Conservation (phyloP, 92 coral and sea anemone species). For the Palythoa grandis region DNA sequence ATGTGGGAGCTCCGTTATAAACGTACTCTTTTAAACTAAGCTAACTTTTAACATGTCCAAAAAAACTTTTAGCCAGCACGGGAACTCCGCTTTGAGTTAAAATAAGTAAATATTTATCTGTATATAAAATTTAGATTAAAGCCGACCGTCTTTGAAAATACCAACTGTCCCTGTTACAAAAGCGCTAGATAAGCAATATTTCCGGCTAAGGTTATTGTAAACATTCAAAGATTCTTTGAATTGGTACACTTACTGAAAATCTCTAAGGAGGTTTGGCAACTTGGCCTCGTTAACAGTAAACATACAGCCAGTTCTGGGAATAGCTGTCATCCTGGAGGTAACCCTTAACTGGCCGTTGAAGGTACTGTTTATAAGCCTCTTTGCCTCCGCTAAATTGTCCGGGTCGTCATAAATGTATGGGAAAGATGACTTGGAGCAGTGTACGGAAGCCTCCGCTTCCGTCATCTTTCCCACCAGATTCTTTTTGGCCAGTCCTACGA, state of each 20-base stretch:
- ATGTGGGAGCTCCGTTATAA: not conserved
- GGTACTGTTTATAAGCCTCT: slow-evolving; percentile 42
- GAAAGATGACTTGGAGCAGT: not conserved
- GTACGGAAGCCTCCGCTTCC: slow-evolving; percentile 1
- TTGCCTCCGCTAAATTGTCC: slow-evolving; percentile 24
- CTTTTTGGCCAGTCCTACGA: slow-evolving; percentile 23
- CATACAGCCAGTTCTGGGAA: slow-evolving; percentile 37
- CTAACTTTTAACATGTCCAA: too few relatives aligned
- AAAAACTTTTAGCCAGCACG: not conserved
- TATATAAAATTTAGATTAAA: not conserved
- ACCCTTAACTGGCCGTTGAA: slow-evolving; percentile 43
- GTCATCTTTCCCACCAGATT: slow-evolving; percentile 14
- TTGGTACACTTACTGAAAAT: too few relatives aligned
- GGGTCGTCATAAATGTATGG: slow-evolving; percentile 25
- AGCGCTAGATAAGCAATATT: not conserved
- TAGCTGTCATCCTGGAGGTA: slow-evolving; percentile 22
- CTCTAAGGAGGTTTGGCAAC: too few relatives aligned
- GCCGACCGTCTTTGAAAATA: not conserved
- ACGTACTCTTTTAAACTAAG: too few relatives aligned
- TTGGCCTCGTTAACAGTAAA: not conserved
- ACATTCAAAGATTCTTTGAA: not conserved
- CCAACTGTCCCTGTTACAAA: not conserved
- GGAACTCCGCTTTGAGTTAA: not conserved
- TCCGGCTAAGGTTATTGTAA: not conserved
- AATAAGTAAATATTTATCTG: not conserved